phyloP scores from a whole-genome alignment of 1,140 invertebrate species.

The Archivesica marissinica region DNA sequence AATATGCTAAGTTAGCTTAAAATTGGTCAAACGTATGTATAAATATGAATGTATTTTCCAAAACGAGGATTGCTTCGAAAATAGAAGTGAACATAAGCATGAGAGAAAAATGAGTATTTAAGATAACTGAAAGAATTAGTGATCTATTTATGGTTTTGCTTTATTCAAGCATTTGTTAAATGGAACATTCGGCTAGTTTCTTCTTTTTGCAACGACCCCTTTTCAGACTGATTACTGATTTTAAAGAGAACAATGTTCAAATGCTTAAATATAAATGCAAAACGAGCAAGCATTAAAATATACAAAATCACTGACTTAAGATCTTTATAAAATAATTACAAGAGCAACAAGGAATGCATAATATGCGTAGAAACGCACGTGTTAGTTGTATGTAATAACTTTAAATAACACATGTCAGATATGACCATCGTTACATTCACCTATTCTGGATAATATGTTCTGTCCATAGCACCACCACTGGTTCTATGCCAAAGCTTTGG shows the following conservation, averaged over 20 bases:
- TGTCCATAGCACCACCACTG: slow-evolving; percentile 3
- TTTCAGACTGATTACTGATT: not conserved
- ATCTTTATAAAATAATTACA: not conserved
- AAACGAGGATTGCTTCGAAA: too few species aligned
- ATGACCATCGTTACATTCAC: slow-evolving; percentile 1
- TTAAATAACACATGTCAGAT: slow-evolving; percentile 1
- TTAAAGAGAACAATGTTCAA: not conserved
- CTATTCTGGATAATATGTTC: not conserved
- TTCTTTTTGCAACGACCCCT: not conserved
- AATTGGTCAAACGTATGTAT: too few species aligned
- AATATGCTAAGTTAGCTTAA: too few species aligned
- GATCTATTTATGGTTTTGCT: too few species aligned
- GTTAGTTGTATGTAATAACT: not conserved
- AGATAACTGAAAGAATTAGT: too few species aligned
- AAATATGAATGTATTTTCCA: too few species aligned
- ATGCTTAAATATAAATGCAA: slow-evolving; percentile 39
- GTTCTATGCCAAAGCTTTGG: not conserved
- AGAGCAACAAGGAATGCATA: slow-evolving; percentile 37
- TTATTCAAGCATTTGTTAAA: too few species aligned
- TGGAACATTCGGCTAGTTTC: too few species aligned
- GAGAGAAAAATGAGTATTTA: too few species aligned
- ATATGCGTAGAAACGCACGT: slow-evolving; percentile 39
- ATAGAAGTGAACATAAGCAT: too few species aligned
- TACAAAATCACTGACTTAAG: slow-evolving; percentile 25
- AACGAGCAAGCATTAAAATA: not conserved